Conservation (phyloP, 2,113 vertebrate genomes). For the Pelusios castaneus region DNA sequence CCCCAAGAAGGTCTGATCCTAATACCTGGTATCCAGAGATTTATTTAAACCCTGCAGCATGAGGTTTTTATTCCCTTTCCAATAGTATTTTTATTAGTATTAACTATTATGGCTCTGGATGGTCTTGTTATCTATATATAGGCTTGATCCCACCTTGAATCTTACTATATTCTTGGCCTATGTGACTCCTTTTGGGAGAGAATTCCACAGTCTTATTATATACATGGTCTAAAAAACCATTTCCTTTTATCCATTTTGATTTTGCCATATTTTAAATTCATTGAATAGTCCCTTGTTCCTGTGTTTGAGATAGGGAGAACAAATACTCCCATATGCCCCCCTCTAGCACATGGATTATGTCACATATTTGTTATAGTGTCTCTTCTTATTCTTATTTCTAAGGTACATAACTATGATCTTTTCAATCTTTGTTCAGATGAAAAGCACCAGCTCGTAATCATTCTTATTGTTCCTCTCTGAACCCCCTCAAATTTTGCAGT, state of each 20-base stretch:
- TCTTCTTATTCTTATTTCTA: not conserved
- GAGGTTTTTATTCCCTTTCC: not conserved
- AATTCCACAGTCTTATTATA: not conserved
- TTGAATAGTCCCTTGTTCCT: not conserved
- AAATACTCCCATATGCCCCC: not conserved
- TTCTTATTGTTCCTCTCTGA: not conserved
- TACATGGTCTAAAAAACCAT: not conserved
- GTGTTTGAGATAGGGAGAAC: not conserved
- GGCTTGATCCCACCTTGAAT: not conserved
- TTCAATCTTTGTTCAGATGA: not conserved
- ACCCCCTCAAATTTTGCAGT: not conserved
- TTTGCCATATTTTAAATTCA: not conserved
- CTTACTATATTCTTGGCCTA: not conserved
- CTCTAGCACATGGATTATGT: not conserved
- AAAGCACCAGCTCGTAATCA: not conserved
- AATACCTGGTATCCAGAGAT: not conserved
- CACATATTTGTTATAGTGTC: not conserved
- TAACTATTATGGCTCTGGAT: not conserved
- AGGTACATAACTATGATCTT: not conserved
- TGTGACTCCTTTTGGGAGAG: not conserved
- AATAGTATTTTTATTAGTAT: not conserved
- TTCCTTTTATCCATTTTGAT: constrained; percentile 1
- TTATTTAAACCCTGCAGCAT: not conserved
- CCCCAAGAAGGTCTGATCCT: not conserved
- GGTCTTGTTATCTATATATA: not conserved